These are phyloP conservation scores for Varanus komodoensis DNA, from an alignment of 2,113 vertebrate genomes.

Conservation along the genomic window DNA sequence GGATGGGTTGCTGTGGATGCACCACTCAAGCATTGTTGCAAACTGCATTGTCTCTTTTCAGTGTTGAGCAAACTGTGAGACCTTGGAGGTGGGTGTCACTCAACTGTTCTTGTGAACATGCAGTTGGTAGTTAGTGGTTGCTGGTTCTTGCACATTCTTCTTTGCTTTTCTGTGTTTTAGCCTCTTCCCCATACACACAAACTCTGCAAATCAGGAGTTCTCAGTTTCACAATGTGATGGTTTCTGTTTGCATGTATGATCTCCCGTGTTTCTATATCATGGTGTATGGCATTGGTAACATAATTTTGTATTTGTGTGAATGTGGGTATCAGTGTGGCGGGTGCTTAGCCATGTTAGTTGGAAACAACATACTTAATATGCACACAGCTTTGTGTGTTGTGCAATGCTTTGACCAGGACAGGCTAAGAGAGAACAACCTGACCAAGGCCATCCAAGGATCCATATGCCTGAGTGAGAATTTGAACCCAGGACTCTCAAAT, in stretches of 20 bases:
- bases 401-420: not conserved
- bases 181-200: too few relatives aligned
- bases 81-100: not conserved
- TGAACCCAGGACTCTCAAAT: not conserved
- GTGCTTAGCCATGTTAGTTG: not conserved
- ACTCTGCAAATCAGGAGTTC: not conserved
- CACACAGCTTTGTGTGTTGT: not conserved
- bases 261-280: not conserved
- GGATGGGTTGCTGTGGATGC: conserved; percentile 19
- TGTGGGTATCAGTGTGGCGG: not conserved
- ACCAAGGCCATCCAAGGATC: not conserved
- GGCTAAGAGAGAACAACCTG: not conserved
- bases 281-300: not conserved
- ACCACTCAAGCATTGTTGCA: not conserved
- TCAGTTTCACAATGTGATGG: not conserved
- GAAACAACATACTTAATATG: not conserved
- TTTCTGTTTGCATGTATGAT: not conserved
- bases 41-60: not conserved
- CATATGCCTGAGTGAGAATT: not conserved
- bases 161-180: not conserved
- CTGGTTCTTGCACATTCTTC: not conserved
- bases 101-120: not conserved
- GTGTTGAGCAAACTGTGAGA: not conserved
- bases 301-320: not conserved
- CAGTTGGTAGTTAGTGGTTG: not conserved